Evolutionary conservation across 2,797 vertebrate species (phyloP).

Genomic region (Mormyrus hasselquistii): DNA sequence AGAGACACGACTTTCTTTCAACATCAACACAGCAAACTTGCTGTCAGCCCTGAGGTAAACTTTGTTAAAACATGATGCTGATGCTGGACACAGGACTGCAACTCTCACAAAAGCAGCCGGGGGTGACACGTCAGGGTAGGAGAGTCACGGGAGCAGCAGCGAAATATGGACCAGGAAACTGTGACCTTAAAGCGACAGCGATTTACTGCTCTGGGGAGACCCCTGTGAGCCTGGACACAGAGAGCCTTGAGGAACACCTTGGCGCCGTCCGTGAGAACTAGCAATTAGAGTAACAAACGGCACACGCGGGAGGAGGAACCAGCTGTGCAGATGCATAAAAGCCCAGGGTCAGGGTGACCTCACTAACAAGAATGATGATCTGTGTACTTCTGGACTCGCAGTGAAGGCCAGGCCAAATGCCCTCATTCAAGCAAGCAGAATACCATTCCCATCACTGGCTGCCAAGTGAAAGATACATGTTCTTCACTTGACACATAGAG

Average conservation of each 20-base stretch:
- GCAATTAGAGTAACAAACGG: not conserved
- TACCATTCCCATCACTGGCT: not conserved
- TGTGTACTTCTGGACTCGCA: not conserved
- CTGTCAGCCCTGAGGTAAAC: not conserved
- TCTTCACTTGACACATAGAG: not conserved
- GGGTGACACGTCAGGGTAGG: not conserved
- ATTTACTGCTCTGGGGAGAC: not conserved
- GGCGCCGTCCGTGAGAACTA: not conserved
- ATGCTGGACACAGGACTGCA: not conserved
- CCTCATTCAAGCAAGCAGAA: not conserved
- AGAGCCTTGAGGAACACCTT: not conserved
- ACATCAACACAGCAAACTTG: not conserved
- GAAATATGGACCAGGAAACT: not conserved
- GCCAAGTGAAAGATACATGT: not conserved
- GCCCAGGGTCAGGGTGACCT: not conserved
- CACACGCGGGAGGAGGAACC: not conserved
- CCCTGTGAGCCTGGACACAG: not conserved
- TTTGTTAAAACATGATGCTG: not conserved
- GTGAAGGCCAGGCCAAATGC: not conserved
- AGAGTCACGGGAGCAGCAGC: not conserved
- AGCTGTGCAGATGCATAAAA: not conserved
- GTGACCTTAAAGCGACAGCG: not conserved
- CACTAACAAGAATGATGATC: not conserved
- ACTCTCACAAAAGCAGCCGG: not conserved
- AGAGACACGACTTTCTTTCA: not conserved